Conservation (phyloP, 30 jellyfish, hydroid and myxozoan species). For the Aurelia sp. region DNA sequence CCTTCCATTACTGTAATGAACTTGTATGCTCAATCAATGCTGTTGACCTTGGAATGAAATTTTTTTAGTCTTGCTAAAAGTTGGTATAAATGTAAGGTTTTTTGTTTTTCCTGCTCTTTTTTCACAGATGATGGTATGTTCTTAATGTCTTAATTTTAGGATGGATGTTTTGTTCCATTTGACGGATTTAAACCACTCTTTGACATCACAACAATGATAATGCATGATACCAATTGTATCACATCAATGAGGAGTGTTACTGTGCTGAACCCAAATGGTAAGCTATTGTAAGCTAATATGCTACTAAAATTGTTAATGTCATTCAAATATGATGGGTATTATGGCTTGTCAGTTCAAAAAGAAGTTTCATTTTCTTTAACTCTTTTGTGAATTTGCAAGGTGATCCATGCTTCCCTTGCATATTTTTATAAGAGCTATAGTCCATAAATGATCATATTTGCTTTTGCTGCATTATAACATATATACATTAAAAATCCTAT, state of each 20-base stretch:
- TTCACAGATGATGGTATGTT: neutral
- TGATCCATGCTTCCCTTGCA: no score
- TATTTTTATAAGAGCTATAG: no score
- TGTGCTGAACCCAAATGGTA: constrained; percentile 15
- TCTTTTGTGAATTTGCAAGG: no score
- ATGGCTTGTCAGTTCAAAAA: no score
- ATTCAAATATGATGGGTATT: no score
- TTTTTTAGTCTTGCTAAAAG: constrained; percentile 8
- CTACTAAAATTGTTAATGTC: no score
- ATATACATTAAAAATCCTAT: no score
- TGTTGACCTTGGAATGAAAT: constrained; percentile 10
- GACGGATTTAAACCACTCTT: constrained; percentile 10
- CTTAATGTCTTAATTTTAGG: constrained; percentile 9
- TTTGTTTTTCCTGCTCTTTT: constrained; percentile 6
- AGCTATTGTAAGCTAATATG: no score
- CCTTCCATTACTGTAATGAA: no score
- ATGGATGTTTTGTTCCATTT: constrained; percentile 22
- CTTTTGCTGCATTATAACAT: no score
- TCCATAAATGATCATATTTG: no score
- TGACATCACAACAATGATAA: constrained; percentile 19
- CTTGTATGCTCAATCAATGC: neutral
- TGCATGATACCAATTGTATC: constrained; percentile 6
- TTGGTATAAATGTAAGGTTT: neutral
- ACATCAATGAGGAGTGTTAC: constrained; percentile 20
- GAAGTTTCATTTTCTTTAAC: no score